Conservation (phyloP, 2,797 vertebrate species). For the Mycteria americana region DNA sequence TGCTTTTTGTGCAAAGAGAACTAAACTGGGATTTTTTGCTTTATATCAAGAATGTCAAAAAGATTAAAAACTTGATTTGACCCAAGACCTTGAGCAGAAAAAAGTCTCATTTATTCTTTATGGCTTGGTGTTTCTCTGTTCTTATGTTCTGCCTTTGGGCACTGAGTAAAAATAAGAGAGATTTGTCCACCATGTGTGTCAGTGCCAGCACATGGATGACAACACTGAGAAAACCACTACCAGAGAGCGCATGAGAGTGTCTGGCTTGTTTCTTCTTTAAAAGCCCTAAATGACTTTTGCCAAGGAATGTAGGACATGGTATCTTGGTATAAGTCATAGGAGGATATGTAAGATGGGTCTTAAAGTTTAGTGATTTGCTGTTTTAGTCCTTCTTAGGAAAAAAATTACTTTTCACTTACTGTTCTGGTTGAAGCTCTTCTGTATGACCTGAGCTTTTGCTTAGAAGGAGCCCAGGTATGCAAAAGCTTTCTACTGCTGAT, state of each 20-base stretch:
- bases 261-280: neutral
- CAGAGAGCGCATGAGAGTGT: neutral
- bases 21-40: neutral
- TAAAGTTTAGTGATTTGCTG: neutral
- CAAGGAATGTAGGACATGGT: neutral
- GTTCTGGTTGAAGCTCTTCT: neutral
- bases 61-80: conserved; percentile 53
- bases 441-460: neutral
- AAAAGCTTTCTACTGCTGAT: neutral
- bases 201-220: neutral
- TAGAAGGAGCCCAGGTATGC: neutral
- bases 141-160: conserved; percentile 11
- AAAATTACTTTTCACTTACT: neutral
- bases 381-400: neutral
- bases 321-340: neutral
- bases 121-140: neutral
- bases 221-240: neutral
- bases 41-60: conserved; percentile 15
- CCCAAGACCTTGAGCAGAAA: conserved; percentile 31
- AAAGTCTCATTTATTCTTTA: conserved; percentile 13
- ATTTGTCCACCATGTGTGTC: neutral
- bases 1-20: neutral
- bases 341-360: neutral
- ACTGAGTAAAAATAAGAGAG: conserved; percentile 4
- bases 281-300: neutral